Base-by-base conservation (phyloP, 2,113 vertebrate species). In the Indri indri region DNA sequence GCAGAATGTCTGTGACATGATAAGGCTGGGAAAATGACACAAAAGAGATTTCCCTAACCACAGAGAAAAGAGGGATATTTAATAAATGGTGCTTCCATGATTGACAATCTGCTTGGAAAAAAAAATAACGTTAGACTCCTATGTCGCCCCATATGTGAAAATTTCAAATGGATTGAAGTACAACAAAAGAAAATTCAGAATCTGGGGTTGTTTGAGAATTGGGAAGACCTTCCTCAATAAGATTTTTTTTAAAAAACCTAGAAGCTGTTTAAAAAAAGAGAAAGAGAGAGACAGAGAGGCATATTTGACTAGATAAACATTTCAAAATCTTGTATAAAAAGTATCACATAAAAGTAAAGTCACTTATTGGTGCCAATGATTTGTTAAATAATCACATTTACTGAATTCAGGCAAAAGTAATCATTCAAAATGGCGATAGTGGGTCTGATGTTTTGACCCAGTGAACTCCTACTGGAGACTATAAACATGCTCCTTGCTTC, bases 251-350 rank as follows among this genome's bases (percentile, higher is more conserved):
- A 76, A 77, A n/a, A 82, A 18, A 14, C 5, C n/a, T 61, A 52
- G 16, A 37, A 71, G 32, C 16, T 17, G 80, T 25, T n/a, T 84
- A 76, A 77, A n/a, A 71, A 61, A 91, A 59, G 59, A 76, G 83
- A 84, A 34, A 30, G 45, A 57, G 22, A 68, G 5, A 95, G 6
- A 22, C 40, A 42, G 32, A 63, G 3, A 96, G 10, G 47, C 34
- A 23, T 94, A 77, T 79, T 91, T 90, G n/a, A 81, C 68, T 83
- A 84, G 34, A 54, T 47, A 95, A 90, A 45, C 18, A 92, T 88
- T 96, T 90, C 4, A 47, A 94, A 82, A 6, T 27, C 59, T 92
- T 68, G 0, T 50, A 32, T 88, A 90, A 63, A 30, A 68, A 81
- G 70, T 59, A 83, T 20, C 4, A 80, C 11, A 37, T 57, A 70